A percentile compares a stretch with the other conserved stretches of the same genome.
phyloP scores from a whole-genome alignment of 2,888 invertebrate genomes.

The Rhaphigaster nebulosa region DNA sequence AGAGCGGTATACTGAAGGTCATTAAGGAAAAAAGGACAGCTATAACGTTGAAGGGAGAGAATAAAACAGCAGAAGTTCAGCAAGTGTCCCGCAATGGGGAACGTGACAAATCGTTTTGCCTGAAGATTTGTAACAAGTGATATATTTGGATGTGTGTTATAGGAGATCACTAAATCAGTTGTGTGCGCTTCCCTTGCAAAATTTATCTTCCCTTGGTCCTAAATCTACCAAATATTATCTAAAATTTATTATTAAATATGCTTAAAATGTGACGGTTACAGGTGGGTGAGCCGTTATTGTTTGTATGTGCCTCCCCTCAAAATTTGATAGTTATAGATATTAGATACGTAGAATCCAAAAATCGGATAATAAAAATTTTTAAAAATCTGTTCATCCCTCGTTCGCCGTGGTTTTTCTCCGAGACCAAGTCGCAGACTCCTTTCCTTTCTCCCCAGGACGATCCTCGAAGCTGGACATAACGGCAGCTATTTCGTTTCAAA shows the following conservation, averaged over 20 bases:
- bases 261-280: background rate
- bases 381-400: too few species aligned
- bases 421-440: too few species aligned
- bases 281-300: too few species aligned
- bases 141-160: background rate
- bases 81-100: background rate
- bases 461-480: too few species aligned
- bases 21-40: background rate
- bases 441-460: too few species aligned
- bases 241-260: background rate
- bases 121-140: slow-evolving; percentile 13
- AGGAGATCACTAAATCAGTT: background rate
- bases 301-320: too few species aligned
- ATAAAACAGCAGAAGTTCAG: background rate
- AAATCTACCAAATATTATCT: background rate
- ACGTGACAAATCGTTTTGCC: slow-evolving; percentile 14
- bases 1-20: background rate
- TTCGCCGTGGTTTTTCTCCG: too few species aligned
- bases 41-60: background rate
- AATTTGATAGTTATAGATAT: too few species aligned
- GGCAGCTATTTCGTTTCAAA: too few species aligned
- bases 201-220: background rate
- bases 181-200: background rate
- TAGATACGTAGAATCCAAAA: too few species aligned
- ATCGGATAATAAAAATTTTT: too few species aligned